Base-by-base conservation (phyloP, 2,888 invertebrate genomes). In the Apeira syringaria region DNA sequence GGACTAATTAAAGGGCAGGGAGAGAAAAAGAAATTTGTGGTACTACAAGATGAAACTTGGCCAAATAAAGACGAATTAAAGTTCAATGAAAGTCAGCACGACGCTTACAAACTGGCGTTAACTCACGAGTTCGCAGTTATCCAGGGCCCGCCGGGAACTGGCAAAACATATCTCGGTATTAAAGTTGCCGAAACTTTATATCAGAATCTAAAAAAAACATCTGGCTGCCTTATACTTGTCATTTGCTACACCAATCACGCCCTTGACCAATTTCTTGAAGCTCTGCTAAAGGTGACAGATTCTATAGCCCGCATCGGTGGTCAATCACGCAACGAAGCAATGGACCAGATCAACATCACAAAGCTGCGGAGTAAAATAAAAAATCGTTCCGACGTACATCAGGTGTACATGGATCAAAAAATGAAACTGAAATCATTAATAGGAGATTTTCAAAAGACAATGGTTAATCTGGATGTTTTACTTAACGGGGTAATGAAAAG, bases 131-230 rank as follows among this genome's bases (percentile, higher is more conserved):
- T 96, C 55, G 92, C 92, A 0, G 89, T 96, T 1, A 94, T 97
- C 53, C 96, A 97, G 80, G 96, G 97, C 0, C 96, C 97, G 1
- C 97, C 97, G 0, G 97, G 97, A 2, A 96, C 96, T 0, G 97
- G 97, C 0, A 97, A 97, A 84, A 96, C 96, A 0, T 94, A 91
- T 68, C 74, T 97, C 5, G 96, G 95, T 0, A 82, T 95, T 2
- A 93, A 94, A 80, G 91, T 97, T 9, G 92, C 94, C 0, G 80
- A 92, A 55, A 88, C 92, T 0, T 70, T 97, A n/a, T 64, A 96
- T 4, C 63, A 90, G 36, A 95, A 94, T 66, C 34, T 80, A 11
- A 2, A 43, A 4, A 8, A 30, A 1, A 28, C 0, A 1, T 5
- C 43, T 2, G 45, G 58, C 1, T 78, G 77, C 35, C 92, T 93